A percentile compares a stretch with the other conserved stretches of the same genome.
These are phyloP conservation scores for Otolemur garnettii DNA, from an alignment of 2,113 vertebrate species.

Conservation along the genomic window DNA sequence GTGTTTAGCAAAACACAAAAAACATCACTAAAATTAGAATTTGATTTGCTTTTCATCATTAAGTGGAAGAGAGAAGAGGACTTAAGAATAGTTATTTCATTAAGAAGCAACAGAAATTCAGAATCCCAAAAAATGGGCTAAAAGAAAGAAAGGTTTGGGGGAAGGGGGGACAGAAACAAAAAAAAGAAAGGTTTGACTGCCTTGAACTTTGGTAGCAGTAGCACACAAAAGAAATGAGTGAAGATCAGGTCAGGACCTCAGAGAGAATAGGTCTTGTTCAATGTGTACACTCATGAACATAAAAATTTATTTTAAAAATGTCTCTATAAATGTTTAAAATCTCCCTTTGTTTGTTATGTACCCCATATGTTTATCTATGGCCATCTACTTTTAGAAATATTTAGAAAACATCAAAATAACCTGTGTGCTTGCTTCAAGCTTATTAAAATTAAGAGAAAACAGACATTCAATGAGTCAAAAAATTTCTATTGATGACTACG, in stretches of 20 bases:
- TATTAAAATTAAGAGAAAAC: not conserved
- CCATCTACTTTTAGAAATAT: not conserved
- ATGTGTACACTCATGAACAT: not conserved
- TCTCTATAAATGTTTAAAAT: not conserved
- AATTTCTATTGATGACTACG: not conserved
- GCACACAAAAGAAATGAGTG: not conserved
- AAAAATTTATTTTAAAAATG: constrained; percentile 5
- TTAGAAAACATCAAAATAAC: not conserved
- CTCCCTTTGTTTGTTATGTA: not conserved
- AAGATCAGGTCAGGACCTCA: not conserved
- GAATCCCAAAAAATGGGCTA: not conserved
- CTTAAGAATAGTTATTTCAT: constrained; percentile 12
- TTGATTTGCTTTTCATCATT: not conserved
- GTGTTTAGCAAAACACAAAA: not conserved
- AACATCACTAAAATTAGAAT: not conserved
- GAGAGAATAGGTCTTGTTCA: not conserved
- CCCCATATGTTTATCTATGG: not conserved
- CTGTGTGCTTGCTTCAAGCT: not conserved
- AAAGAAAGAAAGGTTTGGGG: not conserved
- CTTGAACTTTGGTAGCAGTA: not conserved
- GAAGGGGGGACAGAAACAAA: not conserved
- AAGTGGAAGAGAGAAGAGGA: not conserved
- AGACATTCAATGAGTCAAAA: not conserved
- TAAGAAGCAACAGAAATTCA: constrained; percentile 22
- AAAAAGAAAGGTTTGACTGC: not conserved